These are phyloP conservation scores for Halocynthia roretzi DNA, from an alignment of 23 tunicate genomes.

Conservation along the genomic window DNA sequence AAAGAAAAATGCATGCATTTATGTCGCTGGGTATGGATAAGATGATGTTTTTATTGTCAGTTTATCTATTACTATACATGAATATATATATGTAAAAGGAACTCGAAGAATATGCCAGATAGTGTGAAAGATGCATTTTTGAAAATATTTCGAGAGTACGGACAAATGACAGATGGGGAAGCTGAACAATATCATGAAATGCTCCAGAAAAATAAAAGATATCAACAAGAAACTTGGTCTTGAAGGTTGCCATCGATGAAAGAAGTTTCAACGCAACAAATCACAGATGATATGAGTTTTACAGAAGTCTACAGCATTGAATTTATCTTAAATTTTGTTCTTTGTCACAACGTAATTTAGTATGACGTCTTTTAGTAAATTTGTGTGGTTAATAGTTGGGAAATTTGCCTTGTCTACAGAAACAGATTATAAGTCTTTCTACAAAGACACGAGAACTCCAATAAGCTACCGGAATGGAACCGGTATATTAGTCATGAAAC, in stretches of 20 bases:
- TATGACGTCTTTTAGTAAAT: too few relatives aligned
- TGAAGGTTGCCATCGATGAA: neutral
- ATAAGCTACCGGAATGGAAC: too few relatives aligned
- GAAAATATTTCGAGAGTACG: conserved; percentile 44
- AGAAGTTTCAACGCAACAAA: too few relatives aligned
- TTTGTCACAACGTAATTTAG: too few relatives aligned
- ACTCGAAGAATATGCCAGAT: conserved; percentile 94
- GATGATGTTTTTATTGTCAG: neutral
- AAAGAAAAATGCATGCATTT: conserved; percentile 38
- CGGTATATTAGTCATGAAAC: too few relatives aligned
- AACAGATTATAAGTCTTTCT: too few relatives aligned
- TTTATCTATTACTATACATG: neutral
- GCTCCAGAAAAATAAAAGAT: conserved; percentile 54
- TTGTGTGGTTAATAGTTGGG: too few relatives aligned
- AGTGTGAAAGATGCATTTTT: conserved; percentile 71
- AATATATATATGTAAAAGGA: conserved; percentile 18
- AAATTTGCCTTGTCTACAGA: too few relatives aligned
- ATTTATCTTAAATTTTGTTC: too few relatives aligned
- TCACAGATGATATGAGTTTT: too few relatives aligned
- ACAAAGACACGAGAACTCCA: too few relatives aligned
- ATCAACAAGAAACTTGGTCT: conserved; percentile 96
- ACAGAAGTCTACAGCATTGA: too few relatives aligned
- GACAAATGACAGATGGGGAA: conserved; percentile 58
- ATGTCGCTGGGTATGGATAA: conserved; percentile 65
- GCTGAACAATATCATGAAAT: conserved; percentile 34